phyloP scores from a whole-genome alignment of 2,888 invertebrate genomes.

The Tinea trinotella region DNA sequence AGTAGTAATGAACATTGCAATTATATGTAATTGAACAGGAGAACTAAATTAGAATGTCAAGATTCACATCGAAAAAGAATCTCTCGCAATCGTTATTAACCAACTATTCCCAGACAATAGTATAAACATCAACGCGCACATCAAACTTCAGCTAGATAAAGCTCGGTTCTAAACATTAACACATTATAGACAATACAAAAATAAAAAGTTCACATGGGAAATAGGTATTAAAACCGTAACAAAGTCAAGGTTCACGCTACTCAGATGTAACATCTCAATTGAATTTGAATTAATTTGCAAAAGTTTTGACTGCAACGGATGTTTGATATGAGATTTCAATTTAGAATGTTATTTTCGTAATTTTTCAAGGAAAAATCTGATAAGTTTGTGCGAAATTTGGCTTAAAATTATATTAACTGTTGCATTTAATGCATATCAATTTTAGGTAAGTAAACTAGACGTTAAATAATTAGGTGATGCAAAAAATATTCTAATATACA shows the following conservation, averaged over 20 bases:
- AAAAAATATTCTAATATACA: no score
- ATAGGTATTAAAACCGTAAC: not conserved
- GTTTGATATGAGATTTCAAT: constrained; percentile 6
- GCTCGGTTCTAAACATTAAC: constrained; percentile 2
- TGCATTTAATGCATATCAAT: no score
- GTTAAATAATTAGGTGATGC: no score
- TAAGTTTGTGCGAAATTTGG: not conserved
- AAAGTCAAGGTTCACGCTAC: constrained; percentile 8
- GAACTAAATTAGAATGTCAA: constrained; percentile 47
- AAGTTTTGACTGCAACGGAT: not conserved
- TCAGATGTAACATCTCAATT: constrained; percentile 13
- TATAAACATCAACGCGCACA: constrained; percentile 28
- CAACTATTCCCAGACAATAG: constrained; percentile 50
- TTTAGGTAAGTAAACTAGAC: no score
- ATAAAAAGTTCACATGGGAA: constrained; percentile 8
- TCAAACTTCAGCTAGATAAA: constrained; percentile 27
- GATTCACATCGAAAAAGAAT: constrained; percentile 40
- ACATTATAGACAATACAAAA: not conserved
- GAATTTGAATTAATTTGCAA: constrained; percentile 14
- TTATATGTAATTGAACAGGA: constrained; percentile 24
- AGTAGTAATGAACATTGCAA: not conserved
- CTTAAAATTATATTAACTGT: no score
- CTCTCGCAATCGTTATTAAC: constrained; percentile 45
- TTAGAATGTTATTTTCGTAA: constrained; percentile 11
- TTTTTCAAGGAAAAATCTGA: constrained; percentile 8